phyloP scores from a whole-genome alignment of 2,888 invertebrate genomes.

The Drosophila mimica region DNA sequence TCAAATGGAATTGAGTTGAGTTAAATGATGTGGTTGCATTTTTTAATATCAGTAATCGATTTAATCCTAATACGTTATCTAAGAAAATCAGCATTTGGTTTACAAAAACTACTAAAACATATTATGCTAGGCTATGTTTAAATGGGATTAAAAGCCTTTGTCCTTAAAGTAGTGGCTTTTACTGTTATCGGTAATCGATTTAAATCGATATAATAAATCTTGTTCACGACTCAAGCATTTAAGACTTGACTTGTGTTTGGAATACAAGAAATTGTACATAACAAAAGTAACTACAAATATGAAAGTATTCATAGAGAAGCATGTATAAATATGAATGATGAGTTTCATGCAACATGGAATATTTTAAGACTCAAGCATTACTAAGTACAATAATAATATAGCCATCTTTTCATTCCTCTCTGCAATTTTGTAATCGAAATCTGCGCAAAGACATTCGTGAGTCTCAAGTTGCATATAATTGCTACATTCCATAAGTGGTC shows the following conservation, averaged over 20 bases:
- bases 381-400: background rate
- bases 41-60: background rate
- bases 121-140: too few relatives aligned
- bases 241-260: too few relatives aligned
- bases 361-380: background rate
- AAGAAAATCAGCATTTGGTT: background rate
- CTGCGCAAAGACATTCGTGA: background rate
- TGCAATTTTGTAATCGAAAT: background rate
- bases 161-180: rapidly evolving
- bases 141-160: background rate
- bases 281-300: background rate
- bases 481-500: background rate
- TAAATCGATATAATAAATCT: background rate
- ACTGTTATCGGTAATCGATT: background rate
- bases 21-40: background rate
- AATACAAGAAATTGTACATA: too few relatives aligned
- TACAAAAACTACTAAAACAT: background rate
- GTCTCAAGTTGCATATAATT: background rate
- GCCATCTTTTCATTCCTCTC: background rate
- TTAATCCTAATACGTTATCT: background rate
- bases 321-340: background rate
- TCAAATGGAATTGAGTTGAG: background rate
- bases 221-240: too few relatives aligned
- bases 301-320: background rate
- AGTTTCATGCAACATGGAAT: background rate